phyloP scores from a whole-genome alignment of 1,140 invertebrate species.

The Ylistrum balloti region DNA sequence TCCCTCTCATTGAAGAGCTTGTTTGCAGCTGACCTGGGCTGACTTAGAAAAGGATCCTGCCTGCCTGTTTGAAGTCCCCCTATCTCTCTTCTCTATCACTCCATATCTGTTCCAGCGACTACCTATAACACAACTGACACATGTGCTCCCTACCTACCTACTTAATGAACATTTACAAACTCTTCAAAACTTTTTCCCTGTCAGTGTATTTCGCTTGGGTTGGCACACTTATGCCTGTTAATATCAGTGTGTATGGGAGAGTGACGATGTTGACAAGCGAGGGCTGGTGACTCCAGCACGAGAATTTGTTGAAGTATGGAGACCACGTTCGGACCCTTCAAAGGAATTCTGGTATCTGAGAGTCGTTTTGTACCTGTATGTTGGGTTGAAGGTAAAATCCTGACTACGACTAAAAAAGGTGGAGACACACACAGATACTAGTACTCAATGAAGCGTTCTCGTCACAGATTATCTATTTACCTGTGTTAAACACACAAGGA shows the following conservation, averaged over 20 bases:
- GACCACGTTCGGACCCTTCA: background rate
- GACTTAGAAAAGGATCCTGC: constrained; percentile 1
- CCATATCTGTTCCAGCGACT: background rate
- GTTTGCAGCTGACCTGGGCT: constrained; percentile 21
- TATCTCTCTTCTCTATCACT: background rate
- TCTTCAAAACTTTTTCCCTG: background rate
- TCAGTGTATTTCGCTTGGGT: constrained; percentile 32
- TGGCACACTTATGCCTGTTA: constrained; percentile 6
- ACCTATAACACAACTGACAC: constrained; percentile 4
- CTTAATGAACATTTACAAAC: constrained; percentile 40
- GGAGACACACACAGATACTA: constrained; percentile 3
- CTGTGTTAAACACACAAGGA: background rate
- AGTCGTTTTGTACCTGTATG: background rate
- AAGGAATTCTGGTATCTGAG: background rate
- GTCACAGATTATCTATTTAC: constrained; percentile 20
- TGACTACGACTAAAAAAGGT: background rate
- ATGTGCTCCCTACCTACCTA: constrained; percentile 24
- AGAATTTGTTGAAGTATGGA: background rate
- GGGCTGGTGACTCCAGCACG: constrained; percentile 1
- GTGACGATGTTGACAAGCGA: constrained; percentile 8
- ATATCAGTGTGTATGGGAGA: background rate
- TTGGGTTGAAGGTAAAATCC: background rate
- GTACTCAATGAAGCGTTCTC: constrained; percentile 4
- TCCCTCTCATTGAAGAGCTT: constrained; percentile 32
- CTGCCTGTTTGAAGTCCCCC: constrained; percentile 20